A percentile compares a stretch with the other conserved stretches of the same genome.
Conservation (phyloP, 2,888 invertebrate genomes). For the Onchidella celtica region DNA sequence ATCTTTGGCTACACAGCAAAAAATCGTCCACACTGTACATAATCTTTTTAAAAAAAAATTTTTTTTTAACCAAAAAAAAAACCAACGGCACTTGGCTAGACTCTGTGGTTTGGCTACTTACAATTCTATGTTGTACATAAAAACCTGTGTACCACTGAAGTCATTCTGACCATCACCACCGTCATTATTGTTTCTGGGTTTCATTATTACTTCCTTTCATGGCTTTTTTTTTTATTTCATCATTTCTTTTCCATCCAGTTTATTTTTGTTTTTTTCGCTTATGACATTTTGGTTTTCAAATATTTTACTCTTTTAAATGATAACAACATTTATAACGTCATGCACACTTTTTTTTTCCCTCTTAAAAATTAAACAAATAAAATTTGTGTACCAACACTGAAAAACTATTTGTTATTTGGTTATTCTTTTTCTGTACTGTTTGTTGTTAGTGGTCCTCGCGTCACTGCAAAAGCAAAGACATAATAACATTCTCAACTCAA, state of each 20-base stretch:
- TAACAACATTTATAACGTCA: conserved; percentile 36
- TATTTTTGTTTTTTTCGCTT: conserved; percentile 11
- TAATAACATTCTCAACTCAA: no score
- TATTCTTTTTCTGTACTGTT: no score
- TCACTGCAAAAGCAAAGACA: no score
- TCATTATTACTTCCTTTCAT: no score
- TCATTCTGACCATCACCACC: background rate
- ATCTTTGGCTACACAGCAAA: background rate
- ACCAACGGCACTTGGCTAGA: background rate
- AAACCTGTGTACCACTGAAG: background rate
- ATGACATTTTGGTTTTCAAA: background rate
- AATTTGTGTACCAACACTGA: conserved; percentile 47
- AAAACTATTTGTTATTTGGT: no score
- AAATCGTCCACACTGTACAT: background rate
- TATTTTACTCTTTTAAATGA: background rate
- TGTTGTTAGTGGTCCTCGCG: no score
- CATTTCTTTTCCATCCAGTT: background rate
- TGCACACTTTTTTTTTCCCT: conserved; percentile 46
- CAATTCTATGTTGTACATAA: background rate
- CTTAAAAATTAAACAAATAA: conserved; percentile 37
- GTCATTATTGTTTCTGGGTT: no score
- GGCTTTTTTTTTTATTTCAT: no score
- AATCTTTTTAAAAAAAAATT: no score
- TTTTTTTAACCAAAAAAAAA: background rate
- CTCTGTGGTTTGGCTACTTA: background rate